A percentile compares a stretch with the other conserved stretches of the same genome.
Conservation (phyloP, 2,888 invertebrate genomes). For the Priocnemis perturbator region DNA sequence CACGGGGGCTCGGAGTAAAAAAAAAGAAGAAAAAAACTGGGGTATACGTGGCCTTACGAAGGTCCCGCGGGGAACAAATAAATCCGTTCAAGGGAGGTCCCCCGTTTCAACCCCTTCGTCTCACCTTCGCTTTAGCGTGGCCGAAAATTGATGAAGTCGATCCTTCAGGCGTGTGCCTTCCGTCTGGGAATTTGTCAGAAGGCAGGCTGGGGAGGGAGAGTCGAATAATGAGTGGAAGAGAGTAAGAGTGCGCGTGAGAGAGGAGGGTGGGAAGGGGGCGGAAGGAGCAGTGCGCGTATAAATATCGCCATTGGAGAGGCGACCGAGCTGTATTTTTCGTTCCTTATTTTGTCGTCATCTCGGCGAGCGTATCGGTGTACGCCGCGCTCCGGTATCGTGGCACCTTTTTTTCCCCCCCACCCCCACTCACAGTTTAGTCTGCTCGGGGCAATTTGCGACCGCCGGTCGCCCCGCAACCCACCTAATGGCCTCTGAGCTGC, state of each 20-base stretch:
- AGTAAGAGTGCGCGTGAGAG: background rate
- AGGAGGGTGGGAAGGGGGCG: conserved; percentile 1
- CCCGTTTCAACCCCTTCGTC: background rate
- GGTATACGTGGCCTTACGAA: conserved; percentile 1
- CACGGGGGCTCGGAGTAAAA: no score
- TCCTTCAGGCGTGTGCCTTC: conserved; percentile 51
- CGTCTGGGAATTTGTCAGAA: conserved; percentile 52
- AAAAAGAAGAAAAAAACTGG: no score
- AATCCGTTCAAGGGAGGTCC: conserved; percentile 45
- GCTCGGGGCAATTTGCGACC: conserved; percentile 44
- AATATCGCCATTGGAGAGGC: conserved; percentile 48
- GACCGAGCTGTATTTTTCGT: conserved; percentile 52
- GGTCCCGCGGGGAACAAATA: conserved; percentile 41
- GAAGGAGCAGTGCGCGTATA: conserved; percentile 37
- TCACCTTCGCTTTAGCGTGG: background rate
- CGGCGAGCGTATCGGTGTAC: no score
- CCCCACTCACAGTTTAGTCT: conserved; percentile 36
- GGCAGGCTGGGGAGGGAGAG: conserved; percentile 1
- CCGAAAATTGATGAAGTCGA: conserved; percentile 50
- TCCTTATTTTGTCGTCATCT: conserved; percentile 49
- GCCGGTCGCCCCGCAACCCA: conserved; percentile 34
- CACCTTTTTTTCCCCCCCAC: conserved; percentile 31
- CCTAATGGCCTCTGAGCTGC: conserved; percentile 34
- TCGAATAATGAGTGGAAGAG: background rate
- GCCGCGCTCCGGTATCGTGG: conserved; percentile 15